Evolutionary conservation across 2,888 invertebrate species (phyloP).

Genomic region (Troides helena): DNA sequence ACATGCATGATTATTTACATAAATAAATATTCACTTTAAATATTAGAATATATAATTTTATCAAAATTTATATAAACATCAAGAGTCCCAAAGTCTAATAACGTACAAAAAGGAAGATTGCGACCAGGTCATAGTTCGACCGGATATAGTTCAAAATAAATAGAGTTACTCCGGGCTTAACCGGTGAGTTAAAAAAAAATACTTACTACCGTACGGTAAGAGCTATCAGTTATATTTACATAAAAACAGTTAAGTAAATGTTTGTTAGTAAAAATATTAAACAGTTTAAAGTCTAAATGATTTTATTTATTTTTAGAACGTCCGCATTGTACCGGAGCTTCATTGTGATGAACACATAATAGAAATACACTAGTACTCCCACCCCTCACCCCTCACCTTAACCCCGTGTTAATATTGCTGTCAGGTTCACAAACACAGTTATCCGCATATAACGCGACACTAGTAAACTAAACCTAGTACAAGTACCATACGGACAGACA

Average conservation of each 20-base stretch:
- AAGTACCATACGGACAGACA: background rate
- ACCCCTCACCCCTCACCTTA: too few relatives aligned
- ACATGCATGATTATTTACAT: conserved; percentile 17
- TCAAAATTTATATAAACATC: conserved; percentile 10
- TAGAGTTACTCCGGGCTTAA: conserved; percentile 36
- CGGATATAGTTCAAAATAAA: conserved; percentile 21
- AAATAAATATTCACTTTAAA: conserved; percentile 20
- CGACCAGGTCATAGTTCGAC: too few relatives aligned
- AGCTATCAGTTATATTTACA: conserved; percentile 55
- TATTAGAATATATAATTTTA: conserved; percentile 14
- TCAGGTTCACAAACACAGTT: too few relatives aligned
- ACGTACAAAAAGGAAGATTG: too few relatives aligned
- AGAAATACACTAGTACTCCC: background rate
- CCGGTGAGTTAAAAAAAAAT: conserved; percentile 40
- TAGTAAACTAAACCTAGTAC: background rate
- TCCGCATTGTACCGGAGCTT: conserved; percentile 2
- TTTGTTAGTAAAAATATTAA: conserved; percentile 32
- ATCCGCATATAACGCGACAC: too few relatives aligned
- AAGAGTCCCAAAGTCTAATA: background rate
- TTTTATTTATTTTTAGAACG: conserved; percentile 17
- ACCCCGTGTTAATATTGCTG: too few relatives aligned
- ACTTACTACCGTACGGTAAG: conserved; percentile 47
- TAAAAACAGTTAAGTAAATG: conserved; percentile 44
- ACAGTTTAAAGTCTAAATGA: conserved; percentile 21
- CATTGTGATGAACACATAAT: conserved; percentile 21